These are phyloP conservation scores for Archegozetes longisetosus DNA, from an alignment of 1,140 invertebrate genomes.

Conservation along the genomic window DNA sequence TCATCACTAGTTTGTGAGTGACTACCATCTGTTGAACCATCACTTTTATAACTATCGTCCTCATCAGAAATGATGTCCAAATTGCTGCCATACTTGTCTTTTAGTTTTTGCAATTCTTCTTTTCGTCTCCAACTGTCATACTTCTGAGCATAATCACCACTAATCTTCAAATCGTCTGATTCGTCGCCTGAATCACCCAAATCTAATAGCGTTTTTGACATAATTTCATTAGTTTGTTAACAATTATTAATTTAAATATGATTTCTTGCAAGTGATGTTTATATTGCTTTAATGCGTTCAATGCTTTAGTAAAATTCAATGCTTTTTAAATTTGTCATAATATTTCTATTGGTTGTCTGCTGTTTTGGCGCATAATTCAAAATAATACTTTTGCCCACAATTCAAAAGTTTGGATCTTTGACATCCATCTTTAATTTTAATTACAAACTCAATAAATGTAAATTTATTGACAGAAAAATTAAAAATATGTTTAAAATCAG, in stretches of 20 bases:
- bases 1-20: background rate
- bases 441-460: too few relatives aligned
- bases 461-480: too few relatives aligned
- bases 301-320: background rate
- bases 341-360: background rate
- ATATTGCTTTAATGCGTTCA: too few relatives aligned
- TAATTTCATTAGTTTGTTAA: background rate
- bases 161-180: constrained; percentile 39
- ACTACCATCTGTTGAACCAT: background rate
- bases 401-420: background rate
- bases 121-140: constrained; percentile 64
- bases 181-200: background rate
- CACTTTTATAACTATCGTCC: constrained; percentile 4
- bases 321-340: background rate
- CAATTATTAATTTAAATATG: background rate
- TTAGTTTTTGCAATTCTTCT: constrained; percentile 68
- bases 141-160: constrained; percentile 59
- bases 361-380: background rate
- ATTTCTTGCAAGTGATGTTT: too few relatives aligned
- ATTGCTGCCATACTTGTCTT: constrained; percentile 50
- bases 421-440: too few relatives aligned
- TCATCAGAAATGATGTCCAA: constrained; percentile 17
- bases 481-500: too few relatives aligned
- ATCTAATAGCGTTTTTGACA: background rate
- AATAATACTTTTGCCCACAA: background rate